phyloP scores from a whole-genome alignment of 2,797 vertebrate species.

The Synaphobranchus kaupii region DNA sequence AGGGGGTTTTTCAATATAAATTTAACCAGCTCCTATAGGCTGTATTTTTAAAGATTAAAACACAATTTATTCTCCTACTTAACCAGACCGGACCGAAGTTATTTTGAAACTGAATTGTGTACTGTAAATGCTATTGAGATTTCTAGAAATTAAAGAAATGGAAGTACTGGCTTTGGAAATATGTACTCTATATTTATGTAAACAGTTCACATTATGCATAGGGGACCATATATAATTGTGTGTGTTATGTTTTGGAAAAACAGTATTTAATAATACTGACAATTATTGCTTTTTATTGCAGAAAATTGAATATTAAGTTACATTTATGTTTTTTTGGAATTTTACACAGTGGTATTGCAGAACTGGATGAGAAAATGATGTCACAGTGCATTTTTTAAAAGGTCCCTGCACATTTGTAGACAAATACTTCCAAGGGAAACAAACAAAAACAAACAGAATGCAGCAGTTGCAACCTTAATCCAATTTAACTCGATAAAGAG shows the following conservation, averaged over 20 bases:
- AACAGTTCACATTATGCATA: not conserved
- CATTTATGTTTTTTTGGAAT: not conserved
- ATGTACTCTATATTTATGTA: not conserved
- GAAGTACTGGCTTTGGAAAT: not conserved
- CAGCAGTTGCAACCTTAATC: not conserved
- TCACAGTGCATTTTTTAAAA: constrained; percentile 17
- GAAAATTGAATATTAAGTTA: not conserved
- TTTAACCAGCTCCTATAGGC: not conserved
- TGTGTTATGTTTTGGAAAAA: not conserved
- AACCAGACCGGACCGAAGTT: too few species aligned
- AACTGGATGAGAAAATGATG: not conserved
- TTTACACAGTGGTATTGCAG: not conserved
- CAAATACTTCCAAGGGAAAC: not conserved
- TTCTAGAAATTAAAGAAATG: not conserved
- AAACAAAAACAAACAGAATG: not conserved
- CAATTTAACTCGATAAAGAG: constrained; percentile 1
- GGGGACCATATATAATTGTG: not conserved
- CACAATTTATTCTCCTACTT: not conserved
- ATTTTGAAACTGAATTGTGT: not conserved
- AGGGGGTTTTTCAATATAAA: not conserved
- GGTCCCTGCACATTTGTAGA: not conserved
- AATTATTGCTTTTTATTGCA: not conserved
- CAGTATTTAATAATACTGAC: not conserved
- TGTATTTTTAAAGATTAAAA: not conserved
- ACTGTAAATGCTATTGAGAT: not conserved